Evolutionary conservation across 2,888 invertebrate species (phyloP).

Genomic region (Xanthorhoe designata): DNA sequence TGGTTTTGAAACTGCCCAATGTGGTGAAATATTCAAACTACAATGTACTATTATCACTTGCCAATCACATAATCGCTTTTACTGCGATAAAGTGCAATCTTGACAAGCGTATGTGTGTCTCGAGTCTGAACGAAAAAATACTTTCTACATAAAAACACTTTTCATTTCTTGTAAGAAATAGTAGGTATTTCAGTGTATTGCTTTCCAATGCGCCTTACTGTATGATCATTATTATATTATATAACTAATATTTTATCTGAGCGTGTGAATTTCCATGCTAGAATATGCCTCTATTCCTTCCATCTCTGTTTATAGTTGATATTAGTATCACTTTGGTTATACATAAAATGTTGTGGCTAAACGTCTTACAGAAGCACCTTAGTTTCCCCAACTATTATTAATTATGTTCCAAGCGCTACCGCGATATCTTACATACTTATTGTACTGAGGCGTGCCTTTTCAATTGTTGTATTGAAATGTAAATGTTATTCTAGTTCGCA

Average conservation of each 20-base stretch:
- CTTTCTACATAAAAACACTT: neutral
- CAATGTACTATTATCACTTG: neutral
- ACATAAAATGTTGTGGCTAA: neutral
- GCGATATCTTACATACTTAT: constrained; percentile 26
- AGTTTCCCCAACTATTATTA: constrained; percentile 13
- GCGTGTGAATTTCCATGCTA: neutral
- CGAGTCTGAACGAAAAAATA: neutral
- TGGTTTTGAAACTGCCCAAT: neutral
- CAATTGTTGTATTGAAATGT: constrained; percentile 53
- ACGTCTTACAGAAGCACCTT: neutral
- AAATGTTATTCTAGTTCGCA: constrained; percentile 52
- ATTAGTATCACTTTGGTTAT: too few relatives aligned
- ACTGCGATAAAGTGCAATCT: neutral
- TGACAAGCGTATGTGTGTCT: neutral
- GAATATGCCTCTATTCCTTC: neutral
- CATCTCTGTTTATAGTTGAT: neutral
- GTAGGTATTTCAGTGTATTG: neutral
- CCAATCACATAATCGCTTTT: neutral
- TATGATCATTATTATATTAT: too few relatives aligned
- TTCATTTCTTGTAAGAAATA: neutral
- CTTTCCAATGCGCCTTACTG: neutral
- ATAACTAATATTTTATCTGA: neutral
- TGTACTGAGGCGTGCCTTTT: constrained; percentile 61
- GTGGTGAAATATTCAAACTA: neutral
- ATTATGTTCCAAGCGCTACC: constrained; percentile 3